Evolutionary conservation across 2,113 vertebrate genomes (phyloP), one percentile per base, ranked within the genome.

Genomic region (Cyprinodon tularosa): DNA sequence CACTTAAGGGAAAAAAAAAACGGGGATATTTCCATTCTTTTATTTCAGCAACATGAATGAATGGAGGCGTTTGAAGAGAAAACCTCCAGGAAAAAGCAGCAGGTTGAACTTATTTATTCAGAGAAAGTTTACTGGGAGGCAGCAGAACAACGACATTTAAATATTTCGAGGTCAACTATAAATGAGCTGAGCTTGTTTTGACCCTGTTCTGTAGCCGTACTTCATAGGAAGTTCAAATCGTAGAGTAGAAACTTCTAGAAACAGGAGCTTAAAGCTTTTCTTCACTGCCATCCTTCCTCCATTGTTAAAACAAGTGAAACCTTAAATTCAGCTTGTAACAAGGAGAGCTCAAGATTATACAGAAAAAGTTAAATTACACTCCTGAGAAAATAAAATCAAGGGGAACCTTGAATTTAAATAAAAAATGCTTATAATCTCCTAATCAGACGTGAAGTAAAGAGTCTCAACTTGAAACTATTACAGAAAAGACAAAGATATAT

Each of bases 251-350:
- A n/a, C n/a, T n/a, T n/a, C n/a, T n/a, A n/a, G n/a, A n/a, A 77
- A 84, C 91, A 93, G 2, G 14, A 4, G 3, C 48, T 6, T n/a
- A 57, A 57, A 59, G 10, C 10, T n/a, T 48, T 53, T 64, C 63
- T 29, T 29, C 29, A 29, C 29, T 29, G 29, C 29, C 29, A 29
- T 29, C 29, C 29, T 29, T 29, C 29, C 29, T 29, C 29, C 29
- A 29, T 29, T 29, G 29, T 29, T 29, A 29, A 29, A 29, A 29
- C 29, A 29, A 29, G 29, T 29, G 29, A 29, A 29, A 29, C 29
- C 29, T 29, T 1, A 29, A 29, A 29, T 29, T 29, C 29, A 29
- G 29, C 29, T 29, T 29, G 29, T 29, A 29, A 29, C 29, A 29
- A 29, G 29, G 29, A 29, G 29, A 29, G 29, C 29, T 29, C 29